Conservation (phyloP, 1,140 invertebrate species). For the Elymnias hypermnestra region DNA sequence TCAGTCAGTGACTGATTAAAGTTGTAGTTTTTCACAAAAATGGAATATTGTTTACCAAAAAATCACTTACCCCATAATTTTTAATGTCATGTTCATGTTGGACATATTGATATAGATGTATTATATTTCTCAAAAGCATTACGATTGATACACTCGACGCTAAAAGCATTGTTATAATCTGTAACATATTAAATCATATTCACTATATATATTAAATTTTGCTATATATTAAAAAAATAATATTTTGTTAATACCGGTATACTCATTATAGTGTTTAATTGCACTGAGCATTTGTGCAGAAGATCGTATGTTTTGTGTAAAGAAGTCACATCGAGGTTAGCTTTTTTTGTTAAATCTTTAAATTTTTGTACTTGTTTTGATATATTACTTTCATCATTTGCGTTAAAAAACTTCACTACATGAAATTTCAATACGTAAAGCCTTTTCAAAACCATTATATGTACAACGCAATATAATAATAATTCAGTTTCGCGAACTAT, state of each 20-base stretch:
- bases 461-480: constrained; percentile 12
- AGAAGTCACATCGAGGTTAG: constrained; percentile 29
- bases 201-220: too few species aligned
- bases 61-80: too few species aligned
- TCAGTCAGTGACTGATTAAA: too few species aligned
- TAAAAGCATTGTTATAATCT: constrained; percentile 34
- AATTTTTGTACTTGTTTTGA: too few species aligned
- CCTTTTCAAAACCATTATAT: constrained; percentile 11
- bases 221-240: too few species aligned
- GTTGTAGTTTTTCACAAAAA: too few species aligned
- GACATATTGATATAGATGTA: too few species aligned
- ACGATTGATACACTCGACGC: constrained; percentile 34
- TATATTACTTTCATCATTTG: constrained; percentile 7
- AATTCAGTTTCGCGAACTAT: constrained; percentile 14
- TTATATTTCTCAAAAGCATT: constrained; percentile 30
- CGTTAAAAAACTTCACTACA: constrained; percentile 26
- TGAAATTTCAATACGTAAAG: constrained; percentile 33
- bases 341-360: constrained; percentile 16
- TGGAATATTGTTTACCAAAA: too few species aligned
- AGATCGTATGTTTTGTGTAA: constrained; percentile 41
- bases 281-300: constrained; percentile 41
- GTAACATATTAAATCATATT: too few species aligned
- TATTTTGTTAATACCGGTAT: constrained; percentile 40
- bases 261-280: constrained; percentile 41
- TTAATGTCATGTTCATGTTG: too few species aligned